Evolutionary conservation across 1,140 invertebrate genomes (phyloP), one percentile per base, ranked within the genome.

Genomic region (Sinella curviseta): DNA sequence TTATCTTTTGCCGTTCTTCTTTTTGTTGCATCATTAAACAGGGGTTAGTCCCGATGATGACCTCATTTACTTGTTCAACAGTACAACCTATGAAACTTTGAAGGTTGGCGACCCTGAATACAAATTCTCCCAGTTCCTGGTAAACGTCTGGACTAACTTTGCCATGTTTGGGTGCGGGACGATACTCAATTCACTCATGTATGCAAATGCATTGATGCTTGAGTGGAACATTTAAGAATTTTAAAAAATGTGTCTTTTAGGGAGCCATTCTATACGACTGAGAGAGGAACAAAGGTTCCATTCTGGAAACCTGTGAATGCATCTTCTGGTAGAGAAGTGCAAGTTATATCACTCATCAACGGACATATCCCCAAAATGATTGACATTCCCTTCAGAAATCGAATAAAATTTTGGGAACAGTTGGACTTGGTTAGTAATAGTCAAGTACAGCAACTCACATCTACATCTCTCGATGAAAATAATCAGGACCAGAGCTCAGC

Each of bases 111-210:
- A 83, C 30, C 82, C 79, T 0, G 82, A 83, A 65, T 83, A 77
- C 30, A 74, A 79, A 31, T 77, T 83, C 30, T 83, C 82, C 2
- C 79, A 83, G 74, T 83, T 83, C 31, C 65, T 83, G n/a, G 70
- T 57, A 1, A 83, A 83, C 28, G 77, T 83, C 3, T 83, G 82
- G 82, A 54, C 39, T 8, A 83, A 81, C 78, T 83, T 83, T 76
- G 82, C 79, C 17, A 35, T 75, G 33, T 77, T 35, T 54, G 76
- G 81, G 81, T 82, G 55, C 73, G n/a, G n/a, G n/a, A n/a, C n/a
- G n/a, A 16, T 76, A 4, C 17, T 26, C 34, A 8, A n/a, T 17
- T 26, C 24, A 70, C 8, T 26, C 55, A 35, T 80, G 74, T n/a
- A n/a, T n/a, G n/a, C n/a, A n/a, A n/a, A n/a, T n/a, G n/a, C n/a